These are phyloP conservation scores for Morpho deidamia DNA, from an alignment of 2,888 invertebrate genomes.

Conservation along the genomic window DNA sequence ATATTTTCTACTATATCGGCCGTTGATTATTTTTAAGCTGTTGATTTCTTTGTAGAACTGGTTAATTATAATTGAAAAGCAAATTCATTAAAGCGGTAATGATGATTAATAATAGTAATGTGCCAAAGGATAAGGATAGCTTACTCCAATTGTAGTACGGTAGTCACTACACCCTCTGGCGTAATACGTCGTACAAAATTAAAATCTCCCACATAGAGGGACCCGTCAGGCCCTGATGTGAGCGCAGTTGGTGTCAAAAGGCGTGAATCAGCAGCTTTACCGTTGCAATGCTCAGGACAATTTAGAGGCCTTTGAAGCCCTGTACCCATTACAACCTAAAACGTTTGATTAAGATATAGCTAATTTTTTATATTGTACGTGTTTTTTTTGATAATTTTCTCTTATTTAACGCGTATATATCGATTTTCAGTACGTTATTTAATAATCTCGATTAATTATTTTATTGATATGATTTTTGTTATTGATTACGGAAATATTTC, in stretches of 20 bases:
- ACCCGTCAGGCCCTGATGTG: constrained; percentile 97
- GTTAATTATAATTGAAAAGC: too few relatives aligned
- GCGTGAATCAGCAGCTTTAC: constrained; percentile 90
- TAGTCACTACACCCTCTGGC: constrained; percentile 93
- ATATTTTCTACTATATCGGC: too few relatives aligned
- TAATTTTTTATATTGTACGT: background rate
- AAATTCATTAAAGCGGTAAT: too few relatives aligned
- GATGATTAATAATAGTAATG: too few relatives aligned
- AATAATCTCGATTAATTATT: too few relatives aligned
- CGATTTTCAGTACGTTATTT: too few relatives aligned
- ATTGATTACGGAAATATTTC: too few relatives aligned
- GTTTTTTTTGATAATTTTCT: too few relatives aligned
- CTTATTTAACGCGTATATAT: too few relatives aligned
- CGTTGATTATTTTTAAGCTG: too few relatives aligned
- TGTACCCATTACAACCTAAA: constrained; percentile 94
- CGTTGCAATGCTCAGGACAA: constrained; percentile 92
- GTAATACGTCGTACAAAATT: constrained; percentile 94
- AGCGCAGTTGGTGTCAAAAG: constrained; percentile 95
- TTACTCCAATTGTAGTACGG: constrained; percentile 91
- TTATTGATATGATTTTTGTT: too few relatives aligned
- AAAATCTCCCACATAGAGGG: constrained; percentile 97
- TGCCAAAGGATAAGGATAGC: constrained; percentile 23
- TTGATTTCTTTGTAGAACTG: too few relatives aligned
- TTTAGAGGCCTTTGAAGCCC: constrained; percentile 91
- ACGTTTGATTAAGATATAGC: constrained; percentile 6